Evolutionary conservation across 2,888 invertebrate genomes (phyloP), one percentile per base, ranked within the genome.

Genomic region (Dione vanillae): DNA sequence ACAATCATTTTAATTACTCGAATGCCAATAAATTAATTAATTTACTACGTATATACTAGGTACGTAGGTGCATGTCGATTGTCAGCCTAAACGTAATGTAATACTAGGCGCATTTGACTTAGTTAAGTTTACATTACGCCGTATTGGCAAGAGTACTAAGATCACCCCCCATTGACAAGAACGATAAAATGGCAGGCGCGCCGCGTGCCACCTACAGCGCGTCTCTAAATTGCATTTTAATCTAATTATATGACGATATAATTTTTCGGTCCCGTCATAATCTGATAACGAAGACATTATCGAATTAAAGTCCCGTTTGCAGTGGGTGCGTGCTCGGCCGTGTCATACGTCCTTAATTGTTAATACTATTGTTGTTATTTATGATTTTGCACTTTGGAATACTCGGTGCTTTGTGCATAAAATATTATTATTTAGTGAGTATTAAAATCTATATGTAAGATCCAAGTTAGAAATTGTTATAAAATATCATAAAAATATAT

Each of bases 171-270:
- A 72, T 61, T 43, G 67, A 43, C 35, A 71, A 74, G 74, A 74
- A 77, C 80, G 83, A 84, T 87, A 84, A 87, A 85, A 75, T 79
- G 75, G 78, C 78, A 73, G 67, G 71, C 76, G 67, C 74, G 81
- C 78, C 87, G 87, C 86, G 85, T 85, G 90, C 86, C 88, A 83
- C 90, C 88, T 82, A 90, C 80, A 87, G 90, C 88, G 89, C 89
- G 87, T 88, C 87, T 87, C 92, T 87, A 88, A 92, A 93, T 93
- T 93, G 92, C 91, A 88, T 90, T 93, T 92, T 93, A 92, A 93
- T 91, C 90, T 89, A 92, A 93, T 93, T 92, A 92, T 80, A 73
- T 80, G 84, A 88, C 87, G 88, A 92, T 92, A 92, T 92, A 92
- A 93, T 92, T 93, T 93, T 92, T 92, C 91, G 92, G 90, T 91